A percentile compares a stretch with the other conserved stretches of the same genome.
phyloP scores from a whole-genome alignment of 2,888 invertebrate species.

The Epirrita christyi region DNA sequence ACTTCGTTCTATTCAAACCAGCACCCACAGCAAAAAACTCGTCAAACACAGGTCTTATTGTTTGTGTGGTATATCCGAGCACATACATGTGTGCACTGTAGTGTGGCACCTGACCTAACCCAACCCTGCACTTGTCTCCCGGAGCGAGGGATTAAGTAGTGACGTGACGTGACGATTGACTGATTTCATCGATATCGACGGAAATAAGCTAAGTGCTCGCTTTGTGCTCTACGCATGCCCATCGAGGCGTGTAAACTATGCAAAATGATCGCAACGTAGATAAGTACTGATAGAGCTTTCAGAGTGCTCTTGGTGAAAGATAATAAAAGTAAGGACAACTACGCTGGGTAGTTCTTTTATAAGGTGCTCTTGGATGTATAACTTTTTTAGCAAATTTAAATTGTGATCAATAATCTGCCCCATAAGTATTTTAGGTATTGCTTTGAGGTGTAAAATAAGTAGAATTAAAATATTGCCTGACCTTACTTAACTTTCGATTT shows the following conservation, averaged over 20 bases:
- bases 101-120: slow-evolving; percentile 81
- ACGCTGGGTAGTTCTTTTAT: no score
- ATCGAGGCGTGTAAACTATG: slow-evolving; percentile 14
- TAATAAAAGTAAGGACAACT: no score
- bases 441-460: no score
- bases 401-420: no score
- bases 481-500: slow-evolving; percentile 13
- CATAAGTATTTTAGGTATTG: no score
- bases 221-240: slow-evolving; percentile 7
- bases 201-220: slow-evolving; percentile 14
- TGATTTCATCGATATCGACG: slow-evolving; percentile 43
- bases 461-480: not conserved
- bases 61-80: slow-evolving; percentile 36
- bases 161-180: slow-evolving; percentile 41
- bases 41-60: slow-evolving; percentile 43
- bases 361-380: no score
- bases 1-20: slow-evolving; percentile 33
- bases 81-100: slow-evolving; percentile 59
- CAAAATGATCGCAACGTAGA: slow-evolving; percentile 8
- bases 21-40: slow-evolving; percentile 39
- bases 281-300: no score
- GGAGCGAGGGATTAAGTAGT: slow-evolving; percentile 54
- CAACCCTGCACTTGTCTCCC: slow-evolving; percentile 79
- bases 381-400: no score
- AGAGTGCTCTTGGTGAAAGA: no score